phyloP scores from a whole-genome alignment of 1,140 invertebrate species.

The Penaeus indicus region DNA sequence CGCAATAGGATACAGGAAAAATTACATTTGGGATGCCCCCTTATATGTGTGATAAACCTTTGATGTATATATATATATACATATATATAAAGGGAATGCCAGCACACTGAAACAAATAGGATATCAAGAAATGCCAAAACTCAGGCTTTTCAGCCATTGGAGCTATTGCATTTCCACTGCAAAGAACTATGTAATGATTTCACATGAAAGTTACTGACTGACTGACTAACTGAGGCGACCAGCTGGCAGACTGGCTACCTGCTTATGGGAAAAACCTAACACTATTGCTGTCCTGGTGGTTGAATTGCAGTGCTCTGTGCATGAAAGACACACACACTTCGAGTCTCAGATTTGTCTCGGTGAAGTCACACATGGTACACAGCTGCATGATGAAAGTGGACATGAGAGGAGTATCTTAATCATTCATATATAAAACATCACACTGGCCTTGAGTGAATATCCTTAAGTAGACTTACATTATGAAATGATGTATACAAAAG shows the following conservation, averaged over 20 bases:
- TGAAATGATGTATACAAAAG: constrained; percentile 1
- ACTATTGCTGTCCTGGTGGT: constrained; percentile 55
- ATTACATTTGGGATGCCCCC: constrained; percentile 28
- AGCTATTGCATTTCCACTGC: constrained; percentile 48
- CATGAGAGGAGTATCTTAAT: constrained; percentile 53
- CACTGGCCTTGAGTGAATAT: constrained; percentile 41
- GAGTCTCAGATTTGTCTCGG: constrained; percentile 46
- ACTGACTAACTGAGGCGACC: constrained; percentile 37
- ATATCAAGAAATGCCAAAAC: constrained; percentile 36
- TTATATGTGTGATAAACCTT: constrained; percentile 29
- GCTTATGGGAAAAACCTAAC: constrained; percentile 48
- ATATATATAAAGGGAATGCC: constrained; percentile 44
- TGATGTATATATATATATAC: not conserved
- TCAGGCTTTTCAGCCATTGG: constrained; percentile 41
- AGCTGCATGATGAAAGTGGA: constrained; percentile 56
- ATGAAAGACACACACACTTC: constrained; percentile 58
- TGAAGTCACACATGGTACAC: constrained; percentile 52
- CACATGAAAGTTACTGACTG: constrained; percentile 41
- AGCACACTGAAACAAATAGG: constrained; percentile 43
- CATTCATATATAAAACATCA: constrained; percentile 56
- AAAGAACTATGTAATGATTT: constrained; percentile 38
- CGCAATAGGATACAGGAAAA: constrained; percentile 20
- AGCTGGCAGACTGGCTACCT: constrained; percentile 50
- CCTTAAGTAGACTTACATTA: no score
- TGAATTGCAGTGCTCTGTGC: constrained; percentile 47